Evolutionary conservation across 2,888 invertebrate species (phyloP), one percentile per base, ranked within the genome.

Genomic region (Galeopsomyia nigrocyanea): DNA sequence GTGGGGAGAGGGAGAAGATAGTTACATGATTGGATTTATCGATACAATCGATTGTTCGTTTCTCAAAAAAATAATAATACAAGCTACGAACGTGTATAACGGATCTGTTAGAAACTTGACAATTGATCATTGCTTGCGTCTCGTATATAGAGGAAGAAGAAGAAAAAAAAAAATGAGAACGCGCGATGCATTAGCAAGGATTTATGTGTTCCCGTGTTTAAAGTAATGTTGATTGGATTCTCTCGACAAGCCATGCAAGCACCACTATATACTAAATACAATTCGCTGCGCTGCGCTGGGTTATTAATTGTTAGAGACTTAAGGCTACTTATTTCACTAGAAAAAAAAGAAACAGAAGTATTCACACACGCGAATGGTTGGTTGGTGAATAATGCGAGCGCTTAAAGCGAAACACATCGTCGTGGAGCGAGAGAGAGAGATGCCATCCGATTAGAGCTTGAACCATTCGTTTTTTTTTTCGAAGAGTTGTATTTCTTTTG

Each of bases 171-270:
- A 21, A 39, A 57, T 16, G 39, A 61, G 55, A 50, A 67, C 51
- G 49, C 13, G 49, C n/a, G n/a, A 26, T 17, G 55, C 19, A 47
- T 56, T 53, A 17, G 61, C 17, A 26, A 13, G 22, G 22, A 55
- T 55, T 62, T 62, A 68, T 55, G 55, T 56, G 9, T 26, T 55
- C 61, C 57, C 57, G 56, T 69, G 39, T 39, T 7, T 39, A 62
- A 67, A 71, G 62, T 71, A 67, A 71, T 63, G 62, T 51, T 67
- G 71, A 71, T 67, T 62, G 49, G 62, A 71, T 62, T 65, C 19
- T 66, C 56, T 55, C 57, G 55, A 10, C 55, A 39, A 56, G 67
- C 65, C 57, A 61, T 50, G 31, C n/a, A 17, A n/a, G 26, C 26
- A 5, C 26, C 5, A 5, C 26, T n/a, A n/a, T n/a, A n/a, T n/a